These are phyloP conservation scores for Helleia helle DNA, from an alignment of 2,888 invertebrate genomes.

Conservation along the genomic window DNA sequence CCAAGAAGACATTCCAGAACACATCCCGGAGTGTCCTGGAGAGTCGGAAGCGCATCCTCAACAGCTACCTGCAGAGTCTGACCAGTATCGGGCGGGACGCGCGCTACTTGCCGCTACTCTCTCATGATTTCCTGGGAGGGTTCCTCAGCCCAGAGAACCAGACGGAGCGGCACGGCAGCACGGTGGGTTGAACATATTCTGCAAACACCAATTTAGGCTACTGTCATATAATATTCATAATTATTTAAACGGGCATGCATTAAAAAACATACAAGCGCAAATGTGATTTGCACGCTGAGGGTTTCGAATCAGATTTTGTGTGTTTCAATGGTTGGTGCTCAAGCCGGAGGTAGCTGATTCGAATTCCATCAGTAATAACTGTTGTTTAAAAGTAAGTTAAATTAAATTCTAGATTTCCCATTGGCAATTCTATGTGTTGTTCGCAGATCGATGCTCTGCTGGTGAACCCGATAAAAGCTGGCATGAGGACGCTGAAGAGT, in stretches of 20 bases:
- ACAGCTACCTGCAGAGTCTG: conserved; percentile 84
- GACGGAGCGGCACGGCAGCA: conserved; percentile 54
- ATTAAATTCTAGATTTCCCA: too few species aligned
- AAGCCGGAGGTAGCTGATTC: too few species aligned
- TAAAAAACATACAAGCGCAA: too few species aligned
- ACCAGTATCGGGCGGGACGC: conserved; percentile 48
- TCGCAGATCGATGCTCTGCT: conserved; percentile 77
- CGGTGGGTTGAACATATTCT: conserved; percentile 30
- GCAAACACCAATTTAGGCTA: neutral
- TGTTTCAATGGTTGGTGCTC: too few species aligned
- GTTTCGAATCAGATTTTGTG: too few species aligned
- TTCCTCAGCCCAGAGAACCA: conserved; percentile 62
- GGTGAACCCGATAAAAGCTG: conserved; percentile 86
- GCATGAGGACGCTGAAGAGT: conserved; percentile 89
- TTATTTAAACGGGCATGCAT: too few species aligned
- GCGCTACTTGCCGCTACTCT: conserved; percentile 50
- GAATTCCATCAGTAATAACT: too few species aligned
- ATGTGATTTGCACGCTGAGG: too few species aligned
- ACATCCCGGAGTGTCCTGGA: conserved; percentile 89
- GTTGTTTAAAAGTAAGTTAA: too few species aligned
- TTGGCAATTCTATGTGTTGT: too few species aligned
- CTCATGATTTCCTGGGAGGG: conserved; percentile 56
- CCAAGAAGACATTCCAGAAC: conserved; percentile 95
- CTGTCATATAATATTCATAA: neutral
- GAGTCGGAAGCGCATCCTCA: conserved; percentile 85